phyloP scores from a whole-genome alignment of 2,888 invertebrate genomes.

The Pyrrhia umbra region DNA sequence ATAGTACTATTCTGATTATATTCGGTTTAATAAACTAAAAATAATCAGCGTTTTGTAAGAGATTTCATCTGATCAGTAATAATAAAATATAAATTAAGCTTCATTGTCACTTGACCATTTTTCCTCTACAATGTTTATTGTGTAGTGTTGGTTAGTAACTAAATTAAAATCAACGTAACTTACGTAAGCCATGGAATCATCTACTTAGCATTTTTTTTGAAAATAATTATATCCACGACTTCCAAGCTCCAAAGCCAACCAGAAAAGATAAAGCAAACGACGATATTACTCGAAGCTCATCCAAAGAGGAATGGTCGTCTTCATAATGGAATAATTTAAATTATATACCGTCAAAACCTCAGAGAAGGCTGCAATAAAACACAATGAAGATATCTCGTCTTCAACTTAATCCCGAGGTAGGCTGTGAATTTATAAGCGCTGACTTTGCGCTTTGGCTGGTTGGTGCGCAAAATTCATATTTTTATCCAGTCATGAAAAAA shows the following conservation, averaged over 20 bases:
- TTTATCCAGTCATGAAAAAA: conserved; percentile 13
- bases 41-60: not conserved
- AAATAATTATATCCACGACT: not conserved
- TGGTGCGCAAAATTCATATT: conserved; percentile 67
- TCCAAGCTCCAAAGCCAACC: conserved; percentile 26
- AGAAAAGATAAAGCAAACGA: conserved; percentile 57
- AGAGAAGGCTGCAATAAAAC: conserved; percentile 79
- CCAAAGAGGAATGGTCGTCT: conserved; percentile 65
- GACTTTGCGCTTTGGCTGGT: conserved; percentile 77
- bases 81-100: too few species aligned
- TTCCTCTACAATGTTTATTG: too few species aligned
- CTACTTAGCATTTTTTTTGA: too few species aligned
- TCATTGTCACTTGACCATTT: too few species aligned
- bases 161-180: too few species aligned
- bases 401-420: conserved; percentile 76
- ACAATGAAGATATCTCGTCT: conserved; percentile 76
- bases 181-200: too few species aligned
- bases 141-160: too few species aligned
- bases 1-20: too few species aligned
- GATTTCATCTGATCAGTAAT: too few species aligned
- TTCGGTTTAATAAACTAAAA: not conserved
- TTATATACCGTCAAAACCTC: conserved; percentile 78
- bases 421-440: conserved; percentile 78
- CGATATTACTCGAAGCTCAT: conserved; percentile 56
- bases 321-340: conserved; percentile 82